Percentiles rank a stretch among this genome's conserved stretches.
These are phyloP conservation scores for Coelopa frigida DNA, from an alignment of 1,140 invertebrate species.

Conservation along the genomic window DNA sequence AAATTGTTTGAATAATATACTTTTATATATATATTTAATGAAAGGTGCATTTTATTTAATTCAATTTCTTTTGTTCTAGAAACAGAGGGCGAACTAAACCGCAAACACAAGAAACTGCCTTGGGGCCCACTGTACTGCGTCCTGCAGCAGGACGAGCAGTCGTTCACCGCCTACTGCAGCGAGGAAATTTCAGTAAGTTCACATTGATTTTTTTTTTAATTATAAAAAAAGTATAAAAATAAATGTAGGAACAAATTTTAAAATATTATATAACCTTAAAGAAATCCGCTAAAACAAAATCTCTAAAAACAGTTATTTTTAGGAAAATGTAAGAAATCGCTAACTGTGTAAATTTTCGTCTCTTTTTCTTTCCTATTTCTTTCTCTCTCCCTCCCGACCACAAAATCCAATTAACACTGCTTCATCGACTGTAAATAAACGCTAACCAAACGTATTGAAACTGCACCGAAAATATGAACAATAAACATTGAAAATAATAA, in stretches of 20 bases:
- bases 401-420: slow-evolving; percentile 1
- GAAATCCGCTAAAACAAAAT: no score
- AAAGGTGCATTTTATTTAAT: slow-evolving; percentile 4
- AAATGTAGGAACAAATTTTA: no score
- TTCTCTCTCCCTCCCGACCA: slow-evolving; percentile 3
- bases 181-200: slow-evolving; percentile 73
- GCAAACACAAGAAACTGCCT: slow-evolving; percentile 43
- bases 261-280: no score
- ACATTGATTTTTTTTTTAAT: background rate
- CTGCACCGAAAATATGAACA: background rate
- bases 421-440: background rate
- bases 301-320: no score
- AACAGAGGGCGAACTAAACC: slow-evolving; percentile 38
- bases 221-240: background rate
- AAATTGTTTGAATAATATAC: no score
- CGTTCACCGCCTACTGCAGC: slow-evolving; percentile 75
- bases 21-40: no score
- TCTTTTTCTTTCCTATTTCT: slow-evolving; percentile 4
- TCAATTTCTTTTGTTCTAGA: slow-evolving; percentile 23
- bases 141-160: slow-evolving; percentile 75
- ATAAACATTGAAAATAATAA: slow-evolving; percentile 2
- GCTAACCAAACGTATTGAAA: no score
- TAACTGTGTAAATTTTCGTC: no score
- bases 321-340: no score
- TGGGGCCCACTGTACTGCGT: slow-evolving; percentile 87